These are phyloP conservation scores for Micromesistius poutassou DNA, from an alignment of 2,797 vertebrate species.

Conservation along the genomic window DNA sequence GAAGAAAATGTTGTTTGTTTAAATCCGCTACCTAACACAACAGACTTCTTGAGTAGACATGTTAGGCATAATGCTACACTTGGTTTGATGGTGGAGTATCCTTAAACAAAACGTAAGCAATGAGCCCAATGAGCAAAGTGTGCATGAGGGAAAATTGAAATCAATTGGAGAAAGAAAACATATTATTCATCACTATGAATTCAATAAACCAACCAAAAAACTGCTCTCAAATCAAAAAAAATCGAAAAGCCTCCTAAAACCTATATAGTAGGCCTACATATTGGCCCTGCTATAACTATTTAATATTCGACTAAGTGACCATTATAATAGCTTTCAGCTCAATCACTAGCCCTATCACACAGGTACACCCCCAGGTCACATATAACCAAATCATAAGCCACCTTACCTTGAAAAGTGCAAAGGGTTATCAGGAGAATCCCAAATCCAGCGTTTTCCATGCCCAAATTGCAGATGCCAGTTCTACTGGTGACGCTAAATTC, in stretches of 20 bases:
- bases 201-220: background rate
- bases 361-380: background rate
- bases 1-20: background rate
- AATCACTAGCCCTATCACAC: background rate
- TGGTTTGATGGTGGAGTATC: too few species aligned
- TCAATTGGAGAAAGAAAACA: background rate
- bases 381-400: background rate
- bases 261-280: background rate
- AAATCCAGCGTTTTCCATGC: slow-evolving; percentile 59
- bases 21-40: background rate
- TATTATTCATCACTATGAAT: background rate
- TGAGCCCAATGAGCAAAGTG: background rate
- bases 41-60: background rate
- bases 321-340: background rate
- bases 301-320: background rate
- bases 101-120: background rate
- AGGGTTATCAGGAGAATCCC: slow-evolving; percentile 64
- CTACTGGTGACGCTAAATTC: slow-evolving; percentile 42
- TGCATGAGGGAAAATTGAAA: background rate
- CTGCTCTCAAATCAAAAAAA: background rate
- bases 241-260: background rate
- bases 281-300: background rate
- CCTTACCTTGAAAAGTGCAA: slow-evolving; percentile 59
- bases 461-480: slow-evolving; percentile 54
- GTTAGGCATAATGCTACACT: too few species aligned